Percentiles rank a stretch among this genome's conserved stretches.
Evolutionary conservation across 2,113 vertebrate species (phyloP).

Genomic region (Pedetes capensis): DNA sequence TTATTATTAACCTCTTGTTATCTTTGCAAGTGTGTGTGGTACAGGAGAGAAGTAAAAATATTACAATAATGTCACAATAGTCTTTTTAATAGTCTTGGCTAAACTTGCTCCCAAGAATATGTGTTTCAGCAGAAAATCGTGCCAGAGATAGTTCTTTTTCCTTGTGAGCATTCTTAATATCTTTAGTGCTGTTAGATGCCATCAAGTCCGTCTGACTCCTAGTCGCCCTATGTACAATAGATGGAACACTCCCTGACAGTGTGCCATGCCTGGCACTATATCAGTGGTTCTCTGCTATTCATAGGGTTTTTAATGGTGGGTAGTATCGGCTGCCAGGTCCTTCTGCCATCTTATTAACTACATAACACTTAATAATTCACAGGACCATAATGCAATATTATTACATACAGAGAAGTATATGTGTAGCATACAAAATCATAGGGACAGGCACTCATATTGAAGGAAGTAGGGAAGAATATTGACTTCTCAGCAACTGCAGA

Average conservation of each 20-base stretch:
- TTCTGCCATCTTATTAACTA: too few relatives aligned
- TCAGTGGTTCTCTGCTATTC: too few relatives aligned
- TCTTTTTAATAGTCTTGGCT: neutral
- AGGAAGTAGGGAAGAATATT: neutral
- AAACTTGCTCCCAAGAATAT: neutral
- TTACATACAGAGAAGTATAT: neutral
- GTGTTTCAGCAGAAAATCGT: neutral
- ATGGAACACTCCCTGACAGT: too few relatives aligned
- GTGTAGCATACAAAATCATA: neutral
- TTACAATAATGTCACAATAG: neutral
- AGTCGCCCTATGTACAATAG: too few relatives aligned
- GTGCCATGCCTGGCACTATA: too few relatives aligned
- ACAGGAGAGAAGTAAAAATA: neutral
- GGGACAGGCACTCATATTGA: neutral
- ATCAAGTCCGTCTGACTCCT: too few relatives aligned
- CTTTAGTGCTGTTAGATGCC: too few relatives aligned
- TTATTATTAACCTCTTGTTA: neutral
- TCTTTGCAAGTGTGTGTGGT: neutral
- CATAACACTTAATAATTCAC: constrained; percentile 40
- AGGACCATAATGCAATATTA: neutral
- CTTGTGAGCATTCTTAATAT: neutral
- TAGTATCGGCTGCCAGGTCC: too few relatives aligned
- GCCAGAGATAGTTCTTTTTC: neutral
- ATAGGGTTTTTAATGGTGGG: too few relatives aligned
- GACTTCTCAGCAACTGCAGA: neutral